phyloP scores from a whole-genome alignment of 2,113 vertebrate genomes.

The Panthera uncia region DNA sequence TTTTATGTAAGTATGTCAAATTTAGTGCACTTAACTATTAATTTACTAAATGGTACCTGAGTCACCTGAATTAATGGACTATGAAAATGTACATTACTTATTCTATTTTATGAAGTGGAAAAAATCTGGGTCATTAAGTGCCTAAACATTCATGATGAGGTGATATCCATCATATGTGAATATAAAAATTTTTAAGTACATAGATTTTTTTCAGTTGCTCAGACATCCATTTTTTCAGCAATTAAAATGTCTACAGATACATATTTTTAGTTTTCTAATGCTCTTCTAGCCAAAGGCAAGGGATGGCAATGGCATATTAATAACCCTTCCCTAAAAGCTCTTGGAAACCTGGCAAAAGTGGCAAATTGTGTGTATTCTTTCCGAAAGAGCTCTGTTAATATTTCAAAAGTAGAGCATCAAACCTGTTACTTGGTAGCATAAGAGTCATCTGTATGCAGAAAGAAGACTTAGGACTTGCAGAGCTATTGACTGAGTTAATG shows the following conservation, averaged over 20 bases:
- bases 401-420: not conserved
- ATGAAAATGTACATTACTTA: constrained; percentile 51
- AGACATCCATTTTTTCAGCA: not conserved
- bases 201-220: not conserved
- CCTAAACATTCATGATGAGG: constrained; percentile 48
- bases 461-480: not conserved
- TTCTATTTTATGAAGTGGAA: constrained; percentile 51
- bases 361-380: not conserved
- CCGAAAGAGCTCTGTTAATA: not conserved
- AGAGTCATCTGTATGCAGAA: not conserved
- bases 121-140: constrained; percentile 55
- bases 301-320: not conserved
- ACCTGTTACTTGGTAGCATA: not conserved
- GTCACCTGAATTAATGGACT: constrained; percentile 58
- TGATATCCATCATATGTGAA: not conserved
- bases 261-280: not conserved
- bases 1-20: constrained; percentile 24
- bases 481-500: not conserved
- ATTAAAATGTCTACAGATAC: not conserved
- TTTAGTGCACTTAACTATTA: constrained; percentile 45
- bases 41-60: constrained; percentile 55
- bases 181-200: not conserved
- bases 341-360: not conserved
- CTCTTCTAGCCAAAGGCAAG: not conserved
- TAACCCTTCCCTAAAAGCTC: not conserved